phyloP scores from a whole-genome alignment of 2,888 invertebrate species.

The Lydus trimaculatus region DNA sequence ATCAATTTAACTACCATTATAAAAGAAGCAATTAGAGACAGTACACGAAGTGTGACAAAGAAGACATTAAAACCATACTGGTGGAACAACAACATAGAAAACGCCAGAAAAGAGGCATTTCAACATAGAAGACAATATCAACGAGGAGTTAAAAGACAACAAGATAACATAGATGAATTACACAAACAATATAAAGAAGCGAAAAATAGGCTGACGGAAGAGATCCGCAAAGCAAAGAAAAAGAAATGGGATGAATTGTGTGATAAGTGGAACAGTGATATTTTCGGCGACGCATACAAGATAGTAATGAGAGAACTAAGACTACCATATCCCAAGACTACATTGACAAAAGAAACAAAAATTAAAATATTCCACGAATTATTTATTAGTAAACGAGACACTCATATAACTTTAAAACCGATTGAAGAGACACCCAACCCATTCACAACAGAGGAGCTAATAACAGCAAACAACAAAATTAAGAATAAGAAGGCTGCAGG shows the following conservation, averaged over 20 bases:
- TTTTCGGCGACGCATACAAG: slow-evolving; percentile 25
- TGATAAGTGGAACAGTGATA: slow-evolving; percentile 17
- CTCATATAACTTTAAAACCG: no score
- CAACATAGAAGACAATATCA: neutral
- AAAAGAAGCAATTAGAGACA: neutral
- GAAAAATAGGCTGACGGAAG: neutral
- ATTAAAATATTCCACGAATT: slow-evolving; percentile 4
- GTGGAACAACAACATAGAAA: neutral
- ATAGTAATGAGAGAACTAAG: slow-evolving; percentile 11
- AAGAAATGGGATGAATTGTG: slow-evolving; percentile 17
- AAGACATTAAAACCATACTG: neutral
- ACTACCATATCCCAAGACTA: neutral
- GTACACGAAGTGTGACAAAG: neutral
- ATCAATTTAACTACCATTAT: no score
- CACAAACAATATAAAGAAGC: neutral
- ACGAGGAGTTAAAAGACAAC: neutral
- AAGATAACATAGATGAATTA: neutral
- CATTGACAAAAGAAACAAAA: neutral
- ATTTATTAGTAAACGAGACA: slow-evolving; percentile 18
- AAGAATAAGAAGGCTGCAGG: slow-evolving; percentile 13
- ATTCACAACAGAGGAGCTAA: slow-evolving; percentile 27
- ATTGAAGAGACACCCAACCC: neutral
- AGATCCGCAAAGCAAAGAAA: neutral
- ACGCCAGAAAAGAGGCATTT: neutral
- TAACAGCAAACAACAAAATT: slow-evolving; percentile 18